Evolutionary conservation across 2,888 invertebrate genomes (phyloP), one percentile per base, ranked within the genome.

Genomic region (Perdita meconis): DNA sequence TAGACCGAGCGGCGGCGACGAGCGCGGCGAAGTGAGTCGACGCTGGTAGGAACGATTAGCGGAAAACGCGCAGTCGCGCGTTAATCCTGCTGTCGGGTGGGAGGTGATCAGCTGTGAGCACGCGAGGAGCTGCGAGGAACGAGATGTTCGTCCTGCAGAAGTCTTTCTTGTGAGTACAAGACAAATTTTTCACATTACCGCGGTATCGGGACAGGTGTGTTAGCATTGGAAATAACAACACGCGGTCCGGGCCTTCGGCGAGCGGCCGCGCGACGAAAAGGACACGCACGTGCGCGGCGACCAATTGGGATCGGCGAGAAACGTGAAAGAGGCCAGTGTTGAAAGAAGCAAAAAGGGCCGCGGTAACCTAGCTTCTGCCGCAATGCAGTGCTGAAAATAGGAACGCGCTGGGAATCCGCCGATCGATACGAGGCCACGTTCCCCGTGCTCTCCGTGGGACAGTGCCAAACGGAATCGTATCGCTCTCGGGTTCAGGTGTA

Each of bases 141-240:
- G 86, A 88, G 80, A 90, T 90, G 90, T 90, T 90, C 88, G 84
- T 89, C 86, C 87, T 90, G 81, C 89, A 89, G 76, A 89, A 84
- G 66, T 89, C 88, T 84, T 84, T 89, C 86, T 78, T 89, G 90
- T 90, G 73, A 89, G 89, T 89, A 87, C 47, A 1, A 22, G 63
- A 42, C n/a, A 51, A 61, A 66, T 73, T 76, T 71, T 74, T 0
- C 26, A 51, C 12, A 40, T 63, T 56, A 16, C 40, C 26, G 19
- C 6, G n/a, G n/a, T 22, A 42, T n/a, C n/a, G n/a, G n/a, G n/a
- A n/a, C n/a, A n/a, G n/a, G n/a, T n/a, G n/a, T n/a, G n/a, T n/a
- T n/a, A n/a, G n/a, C n/a, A n/a, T n/a, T n/a, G n/a, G n/a, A n/a
- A 53, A 57, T 40, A 36, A 40, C 36, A 51, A 51, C 4, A 0